Percentiles rank a stretch among this genome's conserved stretches.
These are phyloP conservation scores for Lophius piscatorius DNA, from an alignment of 2,113 vertebrate species.

Conservation along the genomic window DNA sequence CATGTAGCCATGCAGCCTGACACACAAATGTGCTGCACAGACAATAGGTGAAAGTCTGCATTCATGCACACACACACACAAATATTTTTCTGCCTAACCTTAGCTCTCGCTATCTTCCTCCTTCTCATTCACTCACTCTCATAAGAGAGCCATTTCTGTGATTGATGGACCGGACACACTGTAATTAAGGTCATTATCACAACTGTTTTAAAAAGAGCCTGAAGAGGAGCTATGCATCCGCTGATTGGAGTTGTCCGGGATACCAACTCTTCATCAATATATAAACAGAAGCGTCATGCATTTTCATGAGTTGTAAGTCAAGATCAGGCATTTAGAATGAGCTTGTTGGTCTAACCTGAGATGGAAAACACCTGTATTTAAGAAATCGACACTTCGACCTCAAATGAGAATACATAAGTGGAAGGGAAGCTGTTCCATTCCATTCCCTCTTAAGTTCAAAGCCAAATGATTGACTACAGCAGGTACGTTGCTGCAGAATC, in stretches of 20 bases:
- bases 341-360: constrained; percentile 19
- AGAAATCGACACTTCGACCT: constrained; percentile 30
- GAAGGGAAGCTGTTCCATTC: neutral
- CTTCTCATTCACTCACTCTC: neutral
- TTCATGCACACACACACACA: neutral
- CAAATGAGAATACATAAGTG: constrained; percentile 14
- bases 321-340: constrained; percentile 16
- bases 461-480: neutral
- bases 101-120: neutral
- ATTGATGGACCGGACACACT: constrained; percentile 6
- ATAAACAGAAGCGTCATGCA: constrained; percentile 55
- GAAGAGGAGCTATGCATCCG: constrained; percentile 10
- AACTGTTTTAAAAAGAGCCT: constrained; percentile 16
- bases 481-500: neutral
- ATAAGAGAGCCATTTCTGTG: constrained; percentile 1
- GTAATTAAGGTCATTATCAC: constrained; percentile 45
- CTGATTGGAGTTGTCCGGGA: constrained; percentile 37
- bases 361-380: constrained; percentile 30
- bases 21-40: constrained; percentile 10
- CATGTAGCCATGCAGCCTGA: constrained; percentile 23
- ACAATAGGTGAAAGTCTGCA: neutral
- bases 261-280: constrained; percentile 66
- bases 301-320: constrained; percentile 60
- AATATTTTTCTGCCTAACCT: neutral
- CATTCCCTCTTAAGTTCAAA: neutral